Percentiles rank a stretch among this genome's conserved stretches.
Conservation (phyloP, 2,113 vertebrate genomes). For the Cephalopterus ornatus region DNA sequence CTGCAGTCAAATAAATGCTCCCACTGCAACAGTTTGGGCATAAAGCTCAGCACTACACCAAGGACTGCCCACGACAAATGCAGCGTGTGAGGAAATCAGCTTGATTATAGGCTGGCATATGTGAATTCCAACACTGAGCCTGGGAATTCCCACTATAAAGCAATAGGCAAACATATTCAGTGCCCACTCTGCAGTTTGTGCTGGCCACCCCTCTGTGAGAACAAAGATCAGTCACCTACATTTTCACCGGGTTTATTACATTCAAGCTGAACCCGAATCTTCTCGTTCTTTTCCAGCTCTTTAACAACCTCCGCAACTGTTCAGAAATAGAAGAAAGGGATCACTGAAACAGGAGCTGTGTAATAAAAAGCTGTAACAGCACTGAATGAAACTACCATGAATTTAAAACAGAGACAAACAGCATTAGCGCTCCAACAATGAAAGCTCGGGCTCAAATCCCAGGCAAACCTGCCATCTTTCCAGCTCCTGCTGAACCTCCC, state of each 20-base stretch:
- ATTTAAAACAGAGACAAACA: neutral
- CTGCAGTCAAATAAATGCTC: neutral
- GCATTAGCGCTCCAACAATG: neutral
- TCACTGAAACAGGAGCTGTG: neutral
- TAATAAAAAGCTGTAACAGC: neutral
- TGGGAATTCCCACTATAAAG: neutral
- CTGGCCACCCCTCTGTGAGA: neutral
- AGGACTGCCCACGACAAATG: accelerated
- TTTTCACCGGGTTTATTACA: conserved; percentile 48
- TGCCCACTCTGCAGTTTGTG: neutral
- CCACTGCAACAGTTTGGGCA: neutral
- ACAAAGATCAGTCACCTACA: neutral
- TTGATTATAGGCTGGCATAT: neutral
- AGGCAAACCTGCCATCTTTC: neutral
- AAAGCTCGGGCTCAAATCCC: neutral
- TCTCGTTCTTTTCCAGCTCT: conserved; percentile 89
- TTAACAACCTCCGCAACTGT: conserved; percentile 88
- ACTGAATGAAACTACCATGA: neutral
- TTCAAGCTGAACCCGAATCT: conserved; percentile 78
- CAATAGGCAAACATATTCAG: accelerated
- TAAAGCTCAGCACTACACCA: neutral
- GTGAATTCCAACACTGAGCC: neutral
- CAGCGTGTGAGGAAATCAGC: neutral
- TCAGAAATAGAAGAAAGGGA: conserved; percentile 31
- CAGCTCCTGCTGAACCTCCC: neutral